Base-by-base conservation (phyloP, 2,797 vertebrate species). In the Micromesistius poutassou region DNA sequence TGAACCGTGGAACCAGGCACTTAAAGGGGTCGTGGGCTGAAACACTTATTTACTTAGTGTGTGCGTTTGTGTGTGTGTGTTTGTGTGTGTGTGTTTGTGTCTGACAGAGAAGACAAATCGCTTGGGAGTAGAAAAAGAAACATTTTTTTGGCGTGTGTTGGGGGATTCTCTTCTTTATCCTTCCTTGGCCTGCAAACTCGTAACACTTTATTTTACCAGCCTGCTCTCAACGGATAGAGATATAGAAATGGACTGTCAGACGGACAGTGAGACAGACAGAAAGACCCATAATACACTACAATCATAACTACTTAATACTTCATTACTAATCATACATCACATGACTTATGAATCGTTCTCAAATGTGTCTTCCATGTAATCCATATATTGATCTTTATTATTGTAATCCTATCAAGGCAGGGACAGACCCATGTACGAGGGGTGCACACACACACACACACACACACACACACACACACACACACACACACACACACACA, bases 51-150 rank as follows among this genome's bases (percentile, higher is more conserved):
- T 19, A 50, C 46, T 50, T 22, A 22, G 14, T 50, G 55, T 62
- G 55, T 62, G 55, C 19, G 6, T 25, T 22, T 62, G 22, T 8
- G 28, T 70, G 31, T 35, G 12, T 78, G 40, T 12, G 8, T 14
- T 10, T 40, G 38, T 81, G 50, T 77, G 14, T 81, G 74, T 62
- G 31, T 36, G n/a, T n/a, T n/a, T n/a, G n/a, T n/a, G n/a, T n/a
- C n/a, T n/a, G 28, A n/a, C n/a, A n/a, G 55, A 62, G 40, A 42
- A 42, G 40, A 42, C 13, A 3, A 0, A 12, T 42, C 12, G 40
- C 40, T 42, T 42, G 40, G 3, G 40, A 42, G 40, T 42, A 42
- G 40, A 42, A 13, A 42, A 42, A 13, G 12, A 13, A 42, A 42
- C 10, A 16, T 42, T 42, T 42, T 12, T 42, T 42, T 13, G 40